Evolutionary conservation across 2,888 invertebrate species (phyloP).

Genomic region (Watsonalla binaria): DNA sequence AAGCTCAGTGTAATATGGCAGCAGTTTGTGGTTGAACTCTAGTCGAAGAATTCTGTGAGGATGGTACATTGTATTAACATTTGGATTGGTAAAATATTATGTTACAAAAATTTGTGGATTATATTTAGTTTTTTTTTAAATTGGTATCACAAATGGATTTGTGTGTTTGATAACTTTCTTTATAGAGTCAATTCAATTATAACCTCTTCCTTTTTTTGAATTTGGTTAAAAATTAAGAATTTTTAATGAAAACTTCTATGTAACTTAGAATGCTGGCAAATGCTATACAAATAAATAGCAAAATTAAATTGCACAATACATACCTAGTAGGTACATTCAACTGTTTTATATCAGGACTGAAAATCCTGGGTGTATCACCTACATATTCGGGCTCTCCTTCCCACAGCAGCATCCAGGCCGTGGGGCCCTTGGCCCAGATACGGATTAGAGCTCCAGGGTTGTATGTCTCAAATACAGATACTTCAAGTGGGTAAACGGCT

Average conservation of each 20-base stretch:
- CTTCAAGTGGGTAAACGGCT: conserved; percentile 82
- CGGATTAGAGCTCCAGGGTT: conserved; percentile 91
- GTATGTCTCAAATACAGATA: conserved; percentile 90
- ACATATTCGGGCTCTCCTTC: conserved; percentile 82
- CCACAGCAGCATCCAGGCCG: conserved; percentile 87
- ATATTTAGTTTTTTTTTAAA: too few species aligned
- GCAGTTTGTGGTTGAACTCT: conserved; percentile 89
- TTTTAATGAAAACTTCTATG: too few species aligned
- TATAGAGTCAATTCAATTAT: too few species aligned
- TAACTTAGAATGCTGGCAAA: too few species aligned
- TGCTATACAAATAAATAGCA: too few species aligned
- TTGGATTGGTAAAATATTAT: neutral
- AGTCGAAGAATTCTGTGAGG: conserved; percentile 84
- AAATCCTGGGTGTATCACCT: conserved; percentile 83
- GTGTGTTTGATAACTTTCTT: too few species aligned
- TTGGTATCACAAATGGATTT: too few species aligned
- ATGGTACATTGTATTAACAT: neutral
- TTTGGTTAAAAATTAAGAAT: too few species aligned
- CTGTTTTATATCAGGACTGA: conserved; percentile 84
- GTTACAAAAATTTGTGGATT: too few species aligned
- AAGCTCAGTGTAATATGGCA: conserved; percentile 92
- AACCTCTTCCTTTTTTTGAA: too few species aligned
- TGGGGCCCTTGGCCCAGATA: conserved; percentile 83
- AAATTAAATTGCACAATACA: conserved; percentile 10
- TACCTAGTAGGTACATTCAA: conserved; percentile 65